Evolutionary conservation across 1,140 invertebrate genomes (phyloP), one percentile per base, ranked within the genome.

Genomic region (Bombus terrestris): DNA sequence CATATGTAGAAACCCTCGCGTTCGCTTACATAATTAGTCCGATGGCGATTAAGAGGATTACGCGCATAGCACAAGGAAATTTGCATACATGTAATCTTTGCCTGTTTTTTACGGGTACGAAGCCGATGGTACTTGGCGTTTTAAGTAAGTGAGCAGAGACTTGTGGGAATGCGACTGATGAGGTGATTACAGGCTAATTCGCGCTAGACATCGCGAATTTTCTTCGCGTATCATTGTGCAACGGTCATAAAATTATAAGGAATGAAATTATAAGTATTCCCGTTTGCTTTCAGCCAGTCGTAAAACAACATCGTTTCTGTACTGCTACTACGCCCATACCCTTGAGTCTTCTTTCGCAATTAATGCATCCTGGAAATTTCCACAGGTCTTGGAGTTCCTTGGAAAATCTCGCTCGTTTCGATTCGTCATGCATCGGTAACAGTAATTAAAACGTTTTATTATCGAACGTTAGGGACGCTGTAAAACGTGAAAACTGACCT

Each of bases 211-310:
- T 57, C 62, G 76, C 25, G 80, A 87, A 84, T 86, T 86, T 90
- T 82, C 43, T 25, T 15, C 47, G 28, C 68, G 66, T 83, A 75
- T 86, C 85, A 71, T 90, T 90, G 84, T 77, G 57, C 86, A 89
- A 90, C 75, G 64, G 69, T 69, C 81, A 78, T 92, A 92, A 93
- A 93, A 83, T 90, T 88, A 92, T 87, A 92, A 92, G 90, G 91
- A 93, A 92, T 91, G 92, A 93, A 93, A 92, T 91, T 91, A 93
- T 92, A 90, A 91, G 88, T 93, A 92, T 92, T 92, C 91, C 86
- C 91, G 88, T 89, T 87, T 68, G 85, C 89, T 90, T 92, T 93
- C 93, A 93, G 90, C 81, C 89, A 89, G 79, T 92, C 93, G 91
- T 94, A 93, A 94, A 94, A 90, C 89, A 88, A 79, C 79, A 71